Conservation (phyloP, 2,888 invertebrate genomes). For the Azorinus chamasolen region DNA sequence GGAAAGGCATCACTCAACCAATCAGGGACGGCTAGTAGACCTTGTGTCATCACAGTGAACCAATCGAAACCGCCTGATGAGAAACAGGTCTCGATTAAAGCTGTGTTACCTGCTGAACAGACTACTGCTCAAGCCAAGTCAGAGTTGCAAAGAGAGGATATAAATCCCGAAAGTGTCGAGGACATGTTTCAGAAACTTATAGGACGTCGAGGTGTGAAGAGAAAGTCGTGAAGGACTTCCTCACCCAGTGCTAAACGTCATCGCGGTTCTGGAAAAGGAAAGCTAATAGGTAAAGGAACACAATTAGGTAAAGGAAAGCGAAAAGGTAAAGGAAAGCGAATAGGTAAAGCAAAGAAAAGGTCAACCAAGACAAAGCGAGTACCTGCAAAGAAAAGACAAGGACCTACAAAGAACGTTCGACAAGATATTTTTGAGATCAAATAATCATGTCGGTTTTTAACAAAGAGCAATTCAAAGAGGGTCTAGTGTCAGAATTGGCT, state of each 20-base stretch:
- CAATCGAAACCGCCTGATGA: constrained; percentile 15
- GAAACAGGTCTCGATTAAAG: constrained; percentile 31
- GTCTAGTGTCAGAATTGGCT: constrained; percentile 43
- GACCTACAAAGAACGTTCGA: background rate
- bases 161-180: constrained; percentile 29
- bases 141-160: constrained; percentile 45
- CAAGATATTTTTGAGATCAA: too few species aligned
- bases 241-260: constrained; percentile 1
- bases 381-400: too few species aligned
- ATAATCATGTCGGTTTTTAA: constrained; percentile 54
- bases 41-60: constrained; percentile 25
- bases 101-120: constrained; percentile 51
- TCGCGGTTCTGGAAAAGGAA: too few species aligned
- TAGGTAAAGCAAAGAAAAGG: too few species aligned
- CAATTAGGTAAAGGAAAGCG: too few species aligned
- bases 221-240: constrained; percentile 5
- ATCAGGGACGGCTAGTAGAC: constrained; percentile 33
- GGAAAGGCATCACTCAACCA: constrained; percentile 38
- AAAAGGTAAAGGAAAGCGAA: too few species aligned
- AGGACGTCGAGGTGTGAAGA: constrained; percentile 2
- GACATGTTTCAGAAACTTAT: constrained; percentile 26
- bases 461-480: constrained; percentile 43
- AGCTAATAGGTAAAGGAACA: too few species aligned
- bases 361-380: too few species aligned
- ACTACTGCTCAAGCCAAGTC: constrained; percentile 42